Percentiles rank a stretch among this genome's conserved stretches.
Evolutionary conservation across 2,888 invertebrate species (phyloP).

Genomic region (Chydorus sphaericus): DNA sequence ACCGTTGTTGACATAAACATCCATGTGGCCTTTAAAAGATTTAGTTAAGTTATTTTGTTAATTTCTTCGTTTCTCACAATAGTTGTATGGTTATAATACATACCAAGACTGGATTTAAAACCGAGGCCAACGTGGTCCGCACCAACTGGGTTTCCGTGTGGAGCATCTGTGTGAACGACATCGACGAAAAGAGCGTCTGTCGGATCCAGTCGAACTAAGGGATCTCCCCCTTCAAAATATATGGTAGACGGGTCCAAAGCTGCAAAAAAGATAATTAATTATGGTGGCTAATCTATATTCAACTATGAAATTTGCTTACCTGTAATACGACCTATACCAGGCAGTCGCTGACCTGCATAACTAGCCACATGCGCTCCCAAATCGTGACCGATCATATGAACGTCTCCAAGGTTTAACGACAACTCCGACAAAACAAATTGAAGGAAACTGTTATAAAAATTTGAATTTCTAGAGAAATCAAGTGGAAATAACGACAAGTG

Average conservation of each 20-base stretch:
- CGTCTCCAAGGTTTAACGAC: conserved; percentile 7
- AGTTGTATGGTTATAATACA: conserved; percentile 20
- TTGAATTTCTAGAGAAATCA: conserved; percentile 23
- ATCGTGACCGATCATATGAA: conserved; percentile 21
- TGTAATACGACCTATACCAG: conserved; percentile 21
- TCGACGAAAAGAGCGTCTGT: conserved; percentile 45
- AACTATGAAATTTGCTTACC: conserved; percentile 18
- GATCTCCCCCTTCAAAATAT: conserved; percentile 36
- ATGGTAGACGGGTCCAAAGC: conserved; percentile 50
- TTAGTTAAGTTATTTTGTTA: neutral
- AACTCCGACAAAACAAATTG: conserved; percentile 10
- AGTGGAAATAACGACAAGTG: conserved; percentile 24
- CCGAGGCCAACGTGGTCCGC: conserved; percentile 13
- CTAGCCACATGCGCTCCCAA: conserved; percentile 21
- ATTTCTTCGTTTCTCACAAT: too few relatives aligned
- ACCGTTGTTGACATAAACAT: conserved; percentile 55
- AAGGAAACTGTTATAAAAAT: conserved; percentile 13
- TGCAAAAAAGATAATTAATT: conserved; percentile 20
- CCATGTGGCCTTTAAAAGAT: conserved; percentile 34
- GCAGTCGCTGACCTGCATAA: conserved; percentile 19
- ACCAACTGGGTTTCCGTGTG: neutral
- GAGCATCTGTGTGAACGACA: conserved; percentile 39
- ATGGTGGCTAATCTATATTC: neutral
- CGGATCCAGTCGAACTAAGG: conserved; percentile 36
- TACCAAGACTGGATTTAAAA: conserved; percentile 9